A percentile compares a stretch with the other conserved stretches of the same genome.
Conservation (phyloP, 1,140 invertebrate species). For the Stegodyphus dumicola region DNA sequence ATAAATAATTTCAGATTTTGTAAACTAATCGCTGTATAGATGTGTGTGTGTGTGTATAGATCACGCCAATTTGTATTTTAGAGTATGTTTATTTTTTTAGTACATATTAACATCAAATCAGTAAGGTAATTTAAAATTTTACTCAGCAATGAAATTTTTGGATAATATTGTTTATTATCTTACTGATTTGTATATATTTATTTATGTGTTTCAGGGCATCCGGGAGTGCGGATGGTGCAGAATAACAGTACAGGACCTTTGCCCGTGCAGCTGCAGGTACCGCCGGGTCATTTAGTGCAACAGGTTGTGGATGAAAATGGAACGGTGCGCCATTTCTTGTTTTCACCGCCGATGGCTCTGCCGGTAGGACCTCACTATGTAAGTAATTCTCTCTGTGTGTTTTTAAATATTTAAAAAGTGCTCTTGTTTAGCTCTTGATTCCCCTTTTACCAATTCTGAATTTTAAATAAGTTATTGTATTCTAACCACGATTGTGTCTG, state of each 20-base stretch:
- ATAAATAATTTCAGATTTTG: too few species aligned
- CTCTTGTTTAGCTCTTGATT: too few species aligned
- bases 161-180: background rate
- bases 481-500: too few species aligned
- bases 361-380: constrained; percentile 47
- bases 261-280: constrained; percentile 88
- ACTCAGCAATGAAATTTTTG: background rate
- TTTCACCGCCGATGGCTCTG: constrained; percentile 77
- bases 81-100: background rate
- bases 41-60: background rate
- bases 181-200: background rate
- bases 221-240: constrained; percentile 64
- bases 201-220: constrained; percentile 30
- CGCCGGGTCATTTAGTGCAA: constrained; percentile 87
- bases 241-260: constrained; percentile 79
- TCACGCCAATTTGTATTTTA: background rate
- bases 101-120: background rate
- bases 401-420: too few species aligned
- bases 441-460: too few species aligned
- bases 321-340: constrained; percentile 84
- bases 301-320: constrained; percentile 90
- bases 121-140: background rate
- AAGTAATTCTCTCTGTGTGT: background rate
- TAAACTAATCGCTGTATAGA: background rate
- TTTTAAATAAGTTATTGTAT: too few species aligned